A percentile compares a stretch with the other conserved stretches of the same genome.
phyloP scores from a whole-genome alignment of 1,140 invertebrate genomes.

The Drosophila parabipectinata region DNA sequence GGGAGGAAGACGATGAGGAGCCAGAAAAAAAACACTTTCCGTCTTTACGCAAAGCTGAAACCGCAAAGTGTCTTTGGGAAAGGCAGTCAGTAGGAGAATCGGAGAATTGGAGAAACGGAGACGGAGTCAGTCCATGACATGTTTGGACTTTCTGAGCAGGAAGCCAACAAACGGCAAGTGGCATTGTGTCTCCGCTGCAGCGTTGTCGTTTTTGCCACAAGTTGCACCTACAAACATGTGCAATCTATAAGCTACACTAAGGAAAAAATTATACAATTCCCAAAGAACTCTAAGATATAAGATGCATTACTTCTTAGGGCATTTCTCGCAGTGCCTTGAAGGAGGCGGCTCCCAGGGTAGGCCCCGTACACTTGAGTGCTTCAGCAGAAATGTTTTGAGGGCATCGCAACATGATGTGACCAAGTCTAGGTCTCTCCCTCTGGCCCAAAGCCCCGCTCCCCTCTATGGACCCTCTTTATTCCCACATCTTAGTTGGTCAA shows the following conservation, averaged over 20 bases:
- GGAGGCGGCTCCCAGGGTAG: conserved; percentile 13
- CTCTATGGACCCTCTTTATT: background rate
- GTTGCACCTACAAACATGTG: conserved; percentile 54
- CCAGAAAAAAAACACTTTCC: conserved; percentile 70
- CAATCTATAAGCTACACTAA: conserved; percentile 34
- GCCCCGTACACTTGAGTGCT: conserved; percentile 26
- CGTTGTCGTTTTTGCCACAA: conserved; percentile 33
- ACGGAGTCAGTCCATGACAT: conserved; percentile 57
- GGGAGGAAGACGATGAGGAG: conserved; percentile 6
- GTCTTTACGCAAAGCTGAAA: conserved; percentile 61
- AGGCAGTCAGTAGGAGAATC: conserved; percentile 32
- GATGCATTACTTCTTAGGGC: background rate
- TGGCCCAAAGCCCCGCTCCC: background rate
- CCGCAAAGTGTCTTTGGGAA: conserved; percentile 63
- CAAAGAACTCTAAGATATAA: background rate
- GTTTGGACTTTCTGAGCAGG: conserved; percentile 76
- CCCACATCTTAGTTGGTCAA: conserved; percentile 64
- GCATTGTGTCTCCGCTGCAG: conserved; percentile 51
- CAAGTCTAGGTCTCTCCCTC: conserved; percentile 23
- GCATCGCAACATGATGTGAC: conserved; percentile 40
- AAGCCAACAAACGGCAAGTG: conserved; percentile 65
- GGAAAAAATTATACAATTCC: background rate
- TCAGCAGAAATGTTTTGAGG: conserved; percentile 54
- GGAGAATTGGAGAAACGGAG: conserved; percentile 12
- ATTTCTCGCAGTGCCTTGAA: conserved; percentile 10